Evolutionary conservation across 2,888 invertebrate genomes (phyloP), one percentile per base, ranked within the genome.

Genomic region (Pristionchus maxplancki): DNA sequence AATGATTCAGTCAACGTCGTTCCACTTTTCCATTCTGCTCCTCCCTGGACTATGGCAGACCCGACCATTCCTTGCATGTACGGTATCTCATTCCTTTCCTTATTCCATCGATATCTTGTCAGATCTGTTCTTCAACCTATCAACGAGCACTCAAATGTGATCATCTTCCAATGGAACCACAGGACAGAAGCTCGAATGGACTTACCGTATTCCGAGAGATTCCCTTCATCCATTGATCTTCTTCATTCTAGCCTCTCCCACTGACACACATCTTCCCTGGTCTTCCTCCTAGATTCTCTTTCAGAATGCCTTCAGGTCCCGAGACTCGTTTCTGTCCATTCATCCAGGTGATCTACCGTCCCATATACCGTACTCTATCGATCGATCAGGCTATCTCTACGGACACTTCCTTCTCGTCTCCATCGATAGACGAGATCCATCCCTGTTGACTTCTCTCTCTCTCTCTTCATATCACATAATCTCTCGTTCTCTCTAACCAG

Each of bases 1-100:
- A n/a, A 78, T 78, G 11, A 20, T n/a, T 44, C 48, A 87, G 87
- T 13, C 37, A 50, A 5, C 50, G 37, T 17, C 87, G 89, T 31
- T 64, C 89, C 31, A 64, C 89, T 1, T 89, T 89, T 44, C 87
- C 89, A 17, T 89, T 89, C 78, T 89, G 89, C 28, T 50, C 89
- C 17, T 48, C 50, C 8, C 31, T 24, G 1, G 87, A 89, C 40
- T 78, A 78, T 48, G 17, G 44, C 28, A 78, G 28, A 44, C 44
- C 78, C 28, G 78, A 78, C 17, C 44, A 44, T 9, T 78, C 83
- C 8, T 20, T 50, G 34, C 50, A 83, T 31, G 83, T 50, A 83
- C 31, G 17, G 20, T 83, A 53, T 78, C 83, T 53, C 31, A 71
- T 17, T 24, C 37, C 2, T 34, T 15, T 71, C 37, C 31, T 58